Conservation (phyloP, 2,113 vertebrate genomes). For the Malurus alboscapulatus region DNA sequence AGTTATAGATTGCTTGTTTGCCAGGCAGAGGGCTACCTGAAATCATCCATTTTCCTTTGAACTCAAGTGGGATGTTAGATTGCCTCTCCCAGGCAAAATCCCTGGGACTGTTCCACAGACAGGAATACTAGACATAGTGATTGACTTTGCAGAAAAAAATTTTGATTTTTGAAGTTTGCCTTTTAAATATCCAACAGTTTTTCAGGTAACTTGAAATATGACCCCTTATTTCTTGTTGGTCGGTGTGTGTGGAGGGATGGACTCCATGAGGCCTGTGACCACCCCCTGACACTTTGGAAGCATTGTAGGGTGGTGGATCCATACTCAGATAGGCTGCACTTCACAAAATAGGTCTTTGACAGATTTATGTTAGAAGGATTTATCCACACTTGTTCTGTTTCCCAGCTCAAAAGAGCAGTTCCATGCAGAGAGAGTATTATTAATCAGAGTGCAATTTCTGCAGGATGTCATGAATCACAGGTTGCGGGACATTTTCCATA, state of each 20-base stretch:
- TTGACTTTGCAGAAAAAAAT: not conserved
- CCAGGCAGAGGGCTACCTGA: not conserved
- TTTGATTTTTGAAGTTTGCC: not conserved
- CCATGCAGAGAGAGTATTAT: not conserved
- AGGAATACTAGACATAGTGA: not conserved
- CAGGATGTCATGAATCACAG: slow-evolving; percentile 52
- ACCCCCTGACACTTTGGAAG: not conserved
- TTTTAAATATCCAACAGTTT: not conserved
- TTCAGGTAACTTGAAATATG: not conserved
- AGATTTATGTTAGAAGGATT: not conserved
- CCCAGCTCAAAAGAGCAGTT: not conserved
- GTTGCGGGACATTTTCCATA: slow-evolving; percentile 11
- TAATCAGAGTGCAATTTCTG: not conserved
- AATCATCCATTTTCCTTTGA: not conserved
- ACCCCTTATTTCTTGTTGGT: not conserved
- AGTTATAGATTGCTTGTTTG: not conserved
- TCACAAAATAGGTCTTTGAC: not conserved
- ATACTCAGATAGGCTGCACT: not conserved
- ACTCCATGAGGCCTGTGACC: not conserved
- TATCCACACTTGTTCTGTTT: not conserved
- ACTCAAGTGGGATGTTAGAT: not conserved
- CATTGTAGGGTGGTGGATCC: not conserved
- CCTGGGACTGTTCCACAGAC: not conserved
- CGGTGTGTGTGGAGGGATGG: not conserved
- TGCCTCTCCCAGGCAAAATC: not conserved